Evolutionary conservation across 2,113 vertebrate species (phyloP).

Genomic region (Passer domesticus): DNA sequence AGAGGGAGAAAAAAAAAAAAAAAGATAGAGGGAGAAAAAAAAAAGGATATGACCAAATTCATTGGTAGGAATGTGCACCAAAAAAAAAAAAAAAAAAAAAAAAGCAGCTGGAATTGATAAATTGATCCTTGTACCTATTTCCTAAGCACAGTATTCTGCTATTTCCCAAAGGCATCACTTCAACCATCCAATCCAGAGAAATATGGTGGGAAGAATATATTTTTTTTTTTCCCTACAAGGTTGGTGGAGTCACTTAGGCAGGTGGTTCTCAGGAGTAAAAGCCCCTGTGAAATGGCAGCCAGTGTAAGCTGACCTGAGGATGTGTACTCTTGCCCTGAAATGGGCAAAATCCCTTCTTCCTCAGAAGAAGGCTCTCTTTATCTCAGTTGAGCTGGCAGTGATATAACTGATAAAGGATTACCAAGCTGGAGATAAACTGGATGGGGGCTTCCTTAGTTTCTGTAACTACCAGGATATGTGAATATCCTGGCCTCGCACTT

Average conservation of each 20-base stretch:
- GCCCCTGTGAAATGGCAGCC: not conserved
- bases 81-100: not conserved
- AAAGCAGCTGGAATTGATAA: not conserved
- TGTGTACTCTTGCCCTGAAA: not conserved
- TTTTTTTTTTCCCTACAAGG: fast-evolving
- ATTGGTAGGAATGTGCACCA: not conserved
- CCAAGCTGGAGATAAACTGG: not conserved
- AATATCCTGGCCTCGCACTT: not conserved
- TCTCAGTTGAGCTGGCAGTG: not conserved
- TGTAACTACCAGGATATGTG: not conserved
- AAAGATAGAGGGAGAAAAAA: fast-evolving
- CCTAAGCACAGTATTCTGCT: not conserved
- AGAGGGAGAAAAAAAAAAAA: fast-evolving
- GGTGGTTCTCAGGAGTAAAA: not conserved
- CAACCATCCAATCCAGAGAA: not conserved
- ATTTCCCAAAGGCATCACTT: not conserved
- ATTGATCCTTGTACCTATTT: not conserved
- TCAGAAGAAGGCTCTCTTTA: not conserved
- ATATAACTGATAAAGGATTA: not conserved
- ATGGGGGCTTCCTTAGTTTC: not conserved
- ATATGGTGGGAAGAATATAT: not conserved
- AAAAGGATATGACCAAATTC: not conserved
- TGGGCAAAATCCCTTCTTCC: not conserved
- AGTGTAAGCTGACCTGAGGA: not conserved
- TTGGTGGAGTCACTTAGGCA: not conserved